Conservation (phyloP, 2,797 vertebrate species). For the Lepus townsendii region DNA sequence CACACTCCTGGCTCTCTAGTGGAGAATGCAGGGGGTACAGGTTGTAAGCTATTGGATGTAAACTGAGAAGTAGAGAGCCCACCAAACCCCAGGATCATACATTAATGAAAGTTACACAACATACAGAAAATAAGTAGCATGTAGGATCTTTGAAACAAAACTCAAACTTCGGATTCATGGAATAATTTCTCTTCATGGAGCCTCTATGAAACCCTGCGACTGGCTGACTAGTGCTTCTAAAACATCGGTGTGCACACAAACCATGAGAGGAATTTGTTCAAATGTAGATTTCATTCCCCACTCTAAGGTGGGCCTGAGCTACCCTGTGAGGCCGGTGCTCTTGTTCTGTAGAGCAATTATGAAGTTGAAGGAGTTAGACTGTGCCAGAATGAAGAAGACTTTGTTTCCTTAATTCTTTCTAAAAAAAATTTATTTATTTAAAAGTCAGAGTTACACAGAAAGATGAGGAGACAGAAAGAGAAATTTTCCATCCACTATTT, state of each 20-base stretch:
- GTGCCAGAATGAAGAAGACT: background rate
- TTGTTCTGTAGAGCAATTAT: background rate
- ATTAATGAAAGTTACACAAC: background rate
- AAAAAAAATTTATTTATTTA: no score
- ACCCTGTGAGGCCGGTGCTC: background rate
- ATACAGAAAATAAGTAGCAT: background rate
- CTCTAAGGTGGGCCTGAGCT: background rate
- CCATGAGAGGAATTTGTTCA: background rate
- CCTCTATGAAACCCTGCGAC: background rate
- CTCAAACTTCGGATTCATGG: background rate
- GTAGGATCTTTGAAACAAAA: slow-evolving; percentile 30
- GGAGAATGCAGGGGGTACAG: background rate
- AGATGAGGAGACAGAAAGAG: no score
- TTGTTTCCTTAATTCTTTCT: background rate
- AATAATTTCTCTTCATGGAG: background rate
- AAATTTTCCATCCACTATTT: no score
- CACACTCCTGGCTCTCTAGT: background rate
- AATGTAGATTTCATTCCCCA: background rate
- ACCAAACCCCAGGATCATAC: background rate
- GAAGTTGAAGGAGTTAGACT: background rate
- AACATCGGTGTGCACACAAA: background rate
- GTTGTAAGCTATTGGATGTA: background rate
- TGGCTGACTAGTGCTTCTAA: background rate
- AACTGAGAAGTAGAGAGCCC: background rate
- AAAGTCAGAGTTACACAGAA: no score